These are phyloP conservation scores for Spizaetus ornatus DNA, from an alignment of 2,113 vertebrate genomes.

Conservation along the genomic window DNA sequence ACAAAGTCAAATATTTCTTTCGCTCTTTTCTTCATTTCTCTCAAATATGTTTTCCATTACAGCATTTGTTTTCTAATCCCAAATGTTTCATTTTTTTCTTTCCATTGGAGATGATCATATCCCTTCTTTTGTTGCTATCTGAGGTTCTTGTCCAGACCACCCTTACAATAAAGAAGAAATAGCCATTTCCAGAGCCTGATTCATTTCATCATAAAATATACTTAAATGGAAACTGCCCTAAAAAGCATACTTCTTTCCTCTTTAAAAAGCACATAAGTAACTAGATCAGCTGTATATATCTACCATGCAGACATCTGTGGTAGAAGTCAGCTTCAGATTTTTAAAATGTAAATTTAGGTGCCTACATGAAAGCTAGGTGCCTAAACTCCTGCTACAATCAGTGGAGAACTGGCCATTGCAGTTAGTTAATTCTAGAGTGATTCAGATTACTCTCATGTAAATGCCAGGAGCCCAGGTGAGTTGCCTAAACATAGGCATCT, in stretches of 20 bases:
- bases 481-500: background rate
- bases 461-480: background rate
- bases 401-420: background rate
- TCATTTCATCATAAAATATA: background rate
- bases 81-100: background rate
- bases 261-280: background rate
- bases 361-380: background rate
- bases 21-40: background rate
- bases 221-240: background rate
- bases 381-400: background rate
- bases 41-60: background rate
- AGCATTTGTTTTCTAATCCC: background rate
- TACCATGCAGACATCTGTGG: background rate
- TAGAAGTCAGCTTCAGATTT: background rate
- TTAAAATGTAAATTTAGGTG: background rate
- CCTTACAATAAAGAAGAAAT: background rate
- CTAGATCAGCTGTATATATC: background rate
- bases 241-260: background rate
- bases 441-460: background rate
- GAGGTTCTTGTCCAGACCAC: background rate
- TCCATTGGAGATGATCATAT: background rate
- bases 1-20: background rate
- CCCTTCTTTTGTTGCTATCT: background rate
- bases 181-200: background rate
- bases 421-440: background rate